A percentile compares a stretch with the other conserved stretches of the same genome.
phyloP scores from a whole-genome alignment of 1,140 invertebrate genomes.

The Pseudomyrmex pallidus region DNA sequence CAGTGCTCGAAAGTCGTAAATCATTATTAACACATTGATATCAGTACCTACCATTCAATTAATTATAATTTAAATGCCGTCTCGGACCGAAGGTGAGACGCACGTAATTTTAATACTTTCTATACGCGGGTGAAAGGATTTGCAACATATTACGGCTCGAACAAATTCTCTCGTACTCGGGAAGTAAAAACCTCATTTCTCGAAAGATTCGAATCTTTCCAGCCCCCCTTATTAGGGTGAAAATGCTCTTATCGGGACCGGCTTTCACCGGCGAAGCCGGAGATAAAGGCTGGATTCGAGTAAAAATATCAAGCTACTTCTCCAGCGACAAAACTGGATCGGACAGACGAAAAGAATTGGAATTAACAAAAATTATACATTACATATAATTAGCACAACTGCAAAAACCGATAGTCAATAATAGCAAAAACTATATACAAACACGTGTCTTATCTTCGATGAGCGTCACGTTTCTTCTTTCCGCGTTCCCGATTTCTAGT shows the following conservation, averaged over 20 bases:
- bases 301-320: background rate
- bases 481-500: background rate
- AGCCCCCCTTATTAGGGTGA: background rate
- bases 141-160: background rate
- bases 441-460: background rate
- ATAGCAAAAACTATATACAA: background rate
- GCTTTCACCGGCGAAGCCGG: conserved; percentile 31
- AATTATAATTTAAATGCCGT: conserved; percentile 29
- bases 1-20: conserved; percentile 26
- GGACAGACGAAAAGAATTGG: background rate
- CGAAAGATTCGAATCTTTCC: conserved; percentile 2
- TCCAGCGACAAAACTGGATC: background rate
- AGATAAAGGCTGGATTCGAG: background rate
- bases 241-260: conserved; percentile 43
- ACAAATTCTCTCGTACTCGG: background rate
- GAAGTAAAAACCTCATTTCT: too few species aligned
- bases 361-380: background rate
- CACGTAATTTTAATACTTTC: conserved; percentile 37
- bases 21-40: conserved; percentile 43
- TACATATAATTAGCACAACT: background rate
- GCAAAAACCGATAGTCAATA: conserved; percentile 14
- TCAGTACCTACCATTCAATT: conserved; percentile 17
- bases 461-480: background rate
- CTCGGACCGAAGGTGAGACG: background rate
- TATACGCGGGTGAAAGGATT: conserved; percentile 24